Evolutionary conservation across 2,113 vertebrate species (phyloP).

Genomic region (Climacteris rufus): DNA sequence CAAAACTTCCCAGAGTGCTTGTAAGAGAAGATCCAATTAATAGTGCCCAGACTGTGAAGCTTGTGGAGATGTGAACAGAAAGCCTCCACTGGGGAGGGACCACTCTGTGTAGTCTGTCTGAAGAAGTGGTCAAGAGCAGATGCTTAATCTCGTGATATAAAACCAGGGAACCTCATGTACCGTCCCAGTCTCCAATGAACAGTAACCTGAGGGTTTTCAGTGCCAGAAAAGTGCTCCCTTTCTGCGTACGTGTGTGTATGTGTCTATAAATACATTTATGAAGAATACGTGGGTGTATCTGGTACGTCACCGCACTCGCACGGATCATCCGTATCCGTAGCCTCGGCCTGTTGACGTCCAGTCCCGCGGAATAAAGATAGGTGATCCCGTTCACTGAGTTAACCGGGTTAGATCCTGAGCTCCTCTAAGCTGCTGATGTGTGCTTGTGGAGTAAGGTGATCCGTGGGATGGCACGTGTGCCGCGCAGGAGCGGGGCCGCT

Average conservation of each 20-base stretch:
- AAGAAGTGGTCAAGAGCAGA: not conserved
- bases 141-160: not conserved
- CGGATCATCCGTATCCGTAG: accelerated
- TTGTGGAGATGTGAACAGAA: not conserved
- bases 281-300: accelerated
- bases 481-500: accelerated
- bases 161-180: not conserved
- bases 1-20: not conserved
- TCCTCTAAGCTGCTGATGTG: not conserved
- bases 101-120: not conserved
- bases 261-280: not conserved
- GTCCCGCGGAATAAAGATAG: not conserved
- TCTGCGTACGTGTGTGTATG: accelerated
- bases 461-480: not conserved
- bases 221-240: not conserved
- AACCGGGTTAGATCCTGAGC: not conserved
- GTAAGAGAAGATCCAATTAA: not conserved
- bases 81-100: not conserved
- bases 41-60: not conserved
- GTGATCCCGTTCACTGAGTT: not conserved
- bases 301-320: not conserved
- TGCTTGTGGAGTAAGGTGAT: not conserved
- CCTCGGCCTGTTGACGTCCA: not conserved
- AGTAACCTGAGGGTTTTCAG: not conserved
- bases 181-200: not conserved